A percentile compares a stretch with the other conserved stretches of the same genome.
These are phyloP conservation scores for Callionymus lyra DNA, from an alignment of 2,113 vertebrate genomes.

Conservation along the genomic window DNA sequence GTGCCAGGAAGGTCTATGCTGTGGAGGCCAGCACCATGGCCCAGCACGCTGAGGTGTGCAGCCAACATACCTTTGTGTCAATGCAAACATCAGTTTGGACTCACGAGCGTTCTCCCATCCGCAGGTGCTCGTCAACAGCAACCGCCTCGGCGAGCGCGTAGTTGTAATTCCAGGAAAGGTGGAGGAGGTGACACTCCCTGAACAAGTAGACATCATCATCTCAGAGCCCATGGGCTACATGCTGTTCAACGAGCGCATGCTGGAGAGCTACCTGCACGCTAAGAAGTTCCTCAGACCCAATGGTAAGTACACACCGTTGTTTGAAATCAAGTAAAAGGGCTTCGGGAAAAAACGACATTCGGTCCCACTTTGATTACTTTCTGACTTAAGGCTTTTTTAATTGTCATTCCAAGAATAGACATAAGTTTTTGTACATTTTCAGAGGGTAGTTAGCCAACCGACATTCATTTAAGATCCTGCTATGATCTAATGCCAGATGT, in stretches of 20 bases:
- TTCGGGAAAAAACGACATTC: too few relatives aligned
- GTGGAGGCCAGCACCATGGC: conserved; percentile 97
- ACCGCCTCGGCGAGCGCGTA: conserved; percentile 83
- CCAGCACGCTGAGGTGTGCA: conserved; percentile 84
- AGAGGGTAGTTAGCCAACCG: too few relatives aligned
- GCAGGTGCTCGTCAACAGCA: conserved; percentile 90
- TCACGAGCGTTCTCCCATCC: background rate
- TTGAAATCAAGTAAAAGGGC: too few relatives aligned
- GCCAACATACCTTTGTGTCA: background rate
- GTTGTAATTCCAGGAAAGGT: conserved; percentile 91
- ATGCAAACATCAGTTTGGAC: background rate
- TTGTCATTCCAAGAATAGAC: too few relatives aligned
- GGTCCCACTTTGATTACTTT: too few relatives aligned
- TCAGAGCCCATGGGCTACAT: conserved; percentile 98
- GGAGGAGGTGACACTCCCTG: conserved; percentile 84
- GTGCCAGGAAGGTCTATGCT: conserved; percentile 89
- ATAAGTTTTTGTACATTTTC: too few relatives aligned
- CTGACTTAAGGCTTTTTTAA: too few relatives aligned
- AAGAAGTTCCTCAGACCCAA: conserved; percentile 92
- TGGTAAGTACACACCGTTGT: conserved; percentile 50
- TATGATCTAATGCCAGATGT: too few relatives aligned
- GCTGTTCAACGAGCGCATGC: conserved; percentile 95
- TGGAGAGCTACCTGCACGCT: conserved; percentile 93
- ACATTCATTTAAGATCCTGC: too few relatives aligned
- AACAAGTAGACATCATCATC: conserved; percentile 95